phyloP scores from a whole-genome alignment of 92 coral and sea anemone genomes.

The Epizoanthus scotinus region DNA sequence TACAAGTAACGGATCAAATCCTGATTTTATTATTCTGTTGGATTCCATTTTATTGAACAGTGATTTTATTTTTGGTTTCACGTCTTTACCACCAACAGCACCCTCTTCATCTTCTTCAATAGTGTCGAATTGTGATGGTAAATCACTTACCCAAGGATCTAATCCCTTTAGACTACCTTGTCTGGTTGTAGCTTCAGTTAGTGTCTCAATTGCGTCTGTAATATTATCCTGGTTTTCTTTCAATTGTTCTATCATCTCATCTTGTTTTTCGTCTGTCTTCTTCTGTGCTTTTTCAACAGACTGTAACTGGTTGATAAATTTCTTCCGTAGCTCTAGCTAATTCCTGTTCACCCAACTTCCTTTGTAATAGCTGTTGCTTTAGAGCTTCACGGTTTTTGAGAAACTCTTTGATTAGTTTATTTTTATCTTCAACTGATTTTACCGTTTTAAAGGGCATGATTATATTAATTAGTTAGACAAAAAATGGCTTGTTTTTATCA shows the following conservation, averaged over 20 bases:
- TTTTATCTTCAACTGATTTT: no score
- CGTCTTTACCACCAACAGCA: conserved; percentile 30
- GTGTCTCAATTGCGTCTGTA: conserved; percentile 1
- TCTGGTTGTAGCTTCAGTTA: conserved; percentile 26
- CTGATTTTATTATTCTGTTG: conserved; percentile 12
- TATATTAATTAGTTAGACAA: no score
- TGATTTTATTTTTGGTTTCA: conserved; percentile 11
- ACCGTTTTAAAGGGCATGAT: no score
- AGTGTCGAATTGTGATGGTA: conserved; percentile 43
- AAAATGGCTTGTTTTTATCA: no score
- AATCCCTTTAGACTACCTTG: conserved; percentile 12
- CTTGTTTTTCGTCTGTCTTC: conserved; percentile 39
- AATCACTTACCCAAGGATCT: conserved; percentile 33
- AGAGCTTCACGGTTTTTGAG: conserved; percentile 8
- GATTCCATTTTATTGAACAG: background rate
- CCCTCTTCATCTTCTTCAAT: conserved; percentile 37
- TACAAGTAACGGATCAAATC: conserved; percentile 29
- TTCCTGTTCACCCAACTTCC: background rate
- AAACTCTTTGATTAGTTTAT: conserved; percentile 6
- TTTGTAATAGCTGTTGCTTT: background rate
- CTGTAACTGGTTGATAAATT: conserved; percentile 14
- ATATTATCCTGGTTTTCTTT: conserved; percentile 36
- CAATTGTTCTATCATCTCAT: conserved; percentile 28
- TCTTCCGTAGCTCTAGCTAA: background rate
- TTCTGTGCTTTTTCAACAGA: conserved; percentile 24